Evolutionary conservation across 2,113 vertebrate genomes (phyloP).

Genomic region (Micromys minutus): DNA sequence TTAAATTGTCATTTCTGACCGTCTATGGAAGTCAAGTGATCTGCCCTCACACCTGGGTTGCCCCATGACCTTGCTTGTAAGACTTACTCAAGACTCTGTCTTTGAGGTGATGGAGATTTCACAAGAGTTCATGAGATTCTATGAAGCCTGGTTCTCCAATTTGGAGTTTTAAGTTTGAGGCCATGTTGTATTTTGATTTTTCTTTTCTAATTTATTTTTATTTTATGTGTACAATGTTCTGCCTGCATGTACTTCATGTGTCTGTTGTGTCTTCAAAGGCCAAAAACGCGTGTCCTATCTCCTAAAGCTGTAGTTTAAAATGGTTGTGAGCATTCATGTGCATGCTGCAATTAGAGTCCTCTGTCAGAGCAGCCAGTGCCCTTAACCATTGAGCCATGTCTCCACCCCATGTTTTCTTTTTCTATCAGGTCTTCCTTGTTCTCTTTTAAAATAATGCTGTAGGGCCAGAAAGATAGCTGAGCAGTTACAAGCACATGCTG

Average conservation of each 20-base stretch:
- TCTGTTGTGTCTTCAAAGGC: neutral
- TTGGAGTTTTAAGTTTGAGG: neutral
- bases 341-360: neutral
- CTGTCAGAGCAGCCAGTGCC: neutral
- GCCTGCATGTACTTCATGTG: neutral
- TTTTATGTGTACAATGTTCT: neutral
- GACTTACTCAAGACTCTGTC: neutral
- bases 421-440: slow-evolving; percentile 4
- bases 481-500: neutral
- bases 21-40: neutral
- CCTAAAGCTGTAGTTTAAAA: neutral
- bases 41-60: neutral
- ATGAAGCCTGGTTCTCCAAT: neutral
- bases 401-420: neutral
- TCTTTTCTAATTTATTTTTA: neutral
- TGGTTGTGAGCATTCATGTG: neutral
- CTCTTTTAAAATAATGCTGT: neutral
- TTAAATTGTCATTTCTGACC: neutral
- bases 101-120: neutral
- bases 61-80: neutral
- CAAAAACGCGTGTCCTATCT: neutral
- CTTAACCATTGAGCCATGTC: neutral
- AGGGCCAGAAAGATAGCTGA: neutral
- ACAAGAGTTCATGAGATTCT: neutral
- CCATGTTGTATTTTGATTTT: slow-evolving; percentile 19